Base-by-base conservation (phyloP, 2,113 vertebrate species). In the Barnardius zonarius region DNA sequence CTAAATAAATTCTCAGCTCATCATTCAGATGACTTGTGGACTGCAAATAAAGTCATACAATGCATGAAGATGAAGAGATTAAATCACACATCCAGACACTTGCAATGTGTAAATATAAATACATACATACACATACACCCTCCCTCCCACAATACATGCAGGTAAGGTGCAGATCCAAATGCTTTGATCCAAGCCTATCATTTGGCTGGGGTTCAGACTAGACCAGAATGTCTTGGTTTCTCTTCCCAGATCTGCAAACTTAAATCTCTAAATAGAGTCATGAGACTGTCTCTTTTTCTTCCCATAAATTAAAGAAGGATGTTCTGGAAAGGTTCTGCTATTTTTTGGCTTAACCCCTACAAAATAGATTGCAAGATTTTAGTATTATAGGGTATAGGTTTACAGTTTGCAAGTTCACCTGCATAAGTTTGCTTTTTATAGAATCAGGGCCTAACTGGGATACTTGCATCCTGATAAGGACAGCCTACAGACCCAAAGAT, bases 71-170 rank as follows among this genome's bases (percentile, higher is more conserved):
- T 93, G 79, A 69, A 37, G 74, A 91, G 88, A 89, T 77, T 84
- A 78, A 43, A n/a, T 90, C 86, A 76, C 85, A 85, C 57, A 85
- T 94, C 85, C 14, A 25, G 88, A 92, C 8, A 78, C 6, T 74
- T 88, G 73, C 46, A 75, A 78, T 91, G 35, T 90, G 93, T 93
- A 88, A 90, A 94, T 95, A 95, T 93, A 91, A 95, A 95, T 76
- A 57, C 39, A 89, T 61, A 63, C 44, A 88, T 48, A 43, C 10
- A 74, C 28, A 88, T 41, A 69, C 12, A 11, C 27, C 14, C 0
- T 0, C 41, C 16, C 4, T 7, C 46, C 13, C 24, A 15, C 24
- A 24, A 17, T 30, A 41, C 27, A 43, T 54, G 85, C 1, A 7
- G 37, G 33, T 76, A 57, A 33, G 28, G 22, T 90, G 88, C 59